phyloP scores from a whole-genome alignment of 2,113 vertebrate species.

The Tetraodon nigroviridis region DNA sequence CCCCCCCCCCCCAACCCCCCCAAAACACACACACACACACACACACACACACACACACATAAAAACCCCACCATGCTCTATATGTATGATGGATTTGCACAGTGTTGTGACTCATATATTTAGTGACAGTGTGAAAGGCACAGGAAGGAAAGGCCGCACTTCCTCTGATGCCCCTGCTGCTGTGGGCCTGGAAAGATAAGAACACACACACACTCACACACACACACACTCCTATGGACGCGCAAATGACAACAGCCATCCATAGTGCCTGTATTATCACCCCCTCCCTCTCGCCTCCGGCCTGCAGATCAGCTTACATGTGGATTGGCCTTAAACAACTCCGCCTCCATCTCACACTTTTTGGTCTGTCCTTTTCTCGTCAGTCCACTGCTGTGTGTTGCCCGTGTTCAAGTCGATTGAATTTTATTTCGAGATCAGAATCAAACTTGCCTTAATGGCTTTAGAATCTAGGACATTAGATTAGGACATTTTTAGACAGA shows the following conservation, averaged over 20 bases:
- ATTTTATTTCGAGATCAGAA: no score
- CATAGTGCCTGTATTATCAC: slow-evolving; percentile 50
- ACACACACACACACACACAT: not conserved
- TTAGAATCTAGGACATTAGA: no score
- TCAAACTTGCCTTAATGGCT: no score
- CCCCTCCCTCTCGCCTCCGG: slow-evolving; percentile 41
- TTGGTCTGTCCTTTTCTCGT: slow-evolving; percentile 34
- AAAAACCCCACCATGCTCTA: slow-evolving; percentile 4
- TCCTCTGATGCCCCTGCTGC: slow-evolving; percentile 76
- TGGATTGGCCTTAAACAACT: slow-evolving; percentile 54
- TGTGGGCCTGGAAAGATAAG: slow-evolving; percentile 70
- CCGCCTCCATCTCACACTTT: slow-evolving; percentile 40
- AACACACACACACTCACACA: slow-evolving; percentile 34
- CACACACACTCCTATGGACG: slow-evolving; percentile 43
- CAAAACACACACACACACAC: not conserved
- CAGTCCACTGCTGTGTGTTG: slow-evolving; percentile 21
- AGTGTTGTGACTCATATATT: slow-evolving; percentile 57
- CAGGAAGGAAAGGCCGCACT: slow-evolving; percentile 74
- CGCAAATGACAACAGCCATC: slow-evolving; percentile 61
- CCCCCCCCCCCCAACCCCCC: slow-evolving; percentile 65
- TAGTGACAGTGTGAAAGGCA: slow-evolving; percentile 74
- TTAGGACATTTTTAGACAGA: no score
- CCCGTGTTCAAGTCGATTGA: no score
- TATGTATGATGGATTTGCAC: slow-evolving; percentile 41
- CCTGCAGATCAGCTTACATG: slow-evolving; percentile 52